Base-by-base conservation (phyloP, 2,113 vertebrate species). In the Hylia prasina region DNA sequence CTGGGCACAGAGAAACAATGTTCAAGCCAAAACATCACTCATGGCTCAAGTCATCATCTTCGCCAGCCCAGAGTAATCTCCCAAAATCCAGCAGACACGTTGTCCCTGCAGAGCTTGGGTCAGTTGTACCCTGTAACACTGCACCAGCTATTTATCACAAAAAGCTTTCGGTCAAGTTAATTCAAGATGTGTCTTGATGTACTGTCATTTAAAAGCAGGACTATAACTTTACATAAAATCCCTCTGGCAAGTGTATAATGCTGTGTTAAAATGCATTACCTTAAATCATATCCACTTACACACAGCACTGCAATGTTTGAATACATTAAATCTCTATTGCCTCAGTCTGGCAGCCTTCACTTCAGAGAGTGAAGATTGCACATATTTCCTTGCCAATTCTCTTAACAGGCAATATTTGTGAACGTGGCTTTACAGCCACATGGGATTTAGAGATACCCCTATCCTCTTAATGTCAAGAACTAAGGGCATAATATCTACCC, bases 281-380 rank as follows among this genome's bases (percentile, higher is more conserved):
- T 93, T 97, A 97, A 97, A 97, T 97, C 93, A 97, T 78, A 82
- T 65, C 53, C 56, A 88, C 75, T 97, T 94, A 94, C 56, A 54
- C 93, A 63, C 13, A 66, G 75, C 71, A 64, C 86, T 81, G 89
- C 90, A 93, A 47, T 44, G 42, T 86, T 80, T 95, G 91, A 96
- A 96, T 95, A 94, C 92, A 89, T 93, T 96, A 94, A 58, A 90
- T 77, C 79, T 92, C 69, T 82, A 77, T 47, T 89, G 60, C 66
- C 63, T 89, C 47, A 15, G 57, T 76, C 90, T 75, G 56, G 78
- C 53, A 91, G 65, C 23, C 56, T 84, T 78, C 37, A 30, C 27
- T 84, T 78, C 6, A 4, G 50, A 90, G 64, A 65, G 22, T 35
- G 60, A 77, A 82, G 33, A 80, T 11, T 80, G 31, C 54, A 50